Percentiles rank a stretch among this genome's conserved stretches.
These are phyloP conservation scores for Aleiodes sp. DNA, from an alignment of 1,140 invertebrate species.

Conservation along the genomic window DNA sequence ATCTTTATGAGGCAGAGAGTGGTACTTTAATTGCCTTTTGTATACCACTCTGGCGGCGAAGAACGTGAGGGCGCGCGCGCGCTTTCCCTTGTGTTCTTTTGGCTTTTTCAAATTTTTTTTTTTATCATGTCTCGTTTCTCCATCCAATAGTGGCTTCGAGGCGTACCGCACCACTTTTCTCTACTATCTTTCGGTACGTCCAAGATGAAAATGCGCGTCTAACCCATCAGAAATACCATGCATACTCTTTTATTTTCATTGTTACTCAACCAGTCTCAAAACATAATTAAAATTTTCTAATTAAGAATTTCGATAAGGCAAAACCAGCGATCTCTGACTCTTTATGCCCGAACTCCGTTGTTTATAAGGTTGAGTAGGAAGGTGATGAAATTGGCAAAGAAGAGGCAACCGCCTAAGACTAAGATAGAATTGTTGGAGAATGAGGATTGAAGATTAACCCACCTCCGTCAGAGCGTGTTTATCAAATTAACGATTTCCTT, in stretches of 20 bases:
- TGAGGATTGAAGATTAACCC: slow-evolving; percentile 15
- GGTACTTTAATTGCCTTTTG: too few species aligned
- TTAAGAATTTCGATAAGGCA: slow-evolving; percentile 66
- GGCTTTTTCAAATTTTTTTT: too few species aligned
- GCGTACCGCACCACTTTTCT: background rate
- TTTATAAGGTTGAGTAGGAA: background rate
- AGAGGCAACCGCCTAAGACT: background rate
- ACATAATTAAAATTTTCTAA: slow-evolving; percentile 68
- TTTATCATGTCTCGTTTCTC: background rate
- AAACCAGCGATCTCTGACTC: slow-evolving; percentile 27
- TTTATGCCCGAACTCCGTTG: slow-evolving; percentile 26
- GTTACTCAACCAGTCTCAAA: slow-evolving; percentile 50
- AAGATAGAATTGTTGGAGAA: background rate
- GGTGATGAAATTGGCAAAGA: slow-evolving; percentile 8
- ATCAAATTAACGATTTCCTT: slow-evolving; percentile 35
- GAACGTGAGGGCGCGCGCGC: too few species aligned
- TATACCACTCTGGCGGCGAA: too few species aligned
- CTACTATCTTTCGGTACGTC: background rate
- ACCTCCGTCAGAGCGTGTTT: slow-evolving; percentile 17
- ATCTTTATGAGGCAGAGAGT: too few species aligned
- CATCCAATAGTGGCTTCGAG: background rate
- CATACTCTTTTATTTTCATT: too few species aligned
- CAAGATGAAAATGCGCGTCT: background rate
- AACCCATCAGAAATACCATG: background rate
- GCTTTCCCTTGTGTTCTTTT: too few species aligned